A percentile compares a stretch with the other conserved stretches of the same genome.
Evolutionary conservation across 2,113 vertebrate species (phyloP).

Genomic region (Microcebus lehilahytsara): DNA sequence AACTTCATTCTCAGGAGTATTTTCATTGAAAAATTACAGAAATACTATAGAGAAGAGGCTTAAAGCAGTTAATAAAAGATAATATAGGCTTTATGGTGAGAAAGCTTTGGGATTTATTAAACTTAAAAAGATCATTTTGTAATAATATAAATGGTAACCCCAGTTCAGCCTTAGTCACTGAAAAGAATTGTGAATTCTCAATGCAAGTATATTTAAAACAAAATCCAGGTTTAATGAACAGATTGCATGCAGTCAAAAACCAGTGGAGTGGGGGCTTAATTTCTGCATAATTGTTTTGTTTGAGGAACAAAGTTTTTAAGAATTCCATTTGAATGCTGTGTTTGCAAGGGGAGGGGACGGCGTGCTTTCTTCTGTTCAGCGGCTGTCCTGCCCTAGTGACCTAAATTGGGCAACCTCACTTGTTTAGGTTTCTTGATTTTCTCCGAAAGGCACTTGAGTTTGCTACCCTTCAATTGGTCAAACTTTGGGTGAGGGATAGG

Average conservation of each 20-base stretch:
- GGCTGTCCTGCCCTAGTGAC: fast-evolving
- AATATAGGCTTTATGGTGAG: background rate
- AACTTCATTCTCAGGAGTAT: conserved; percentile 10
- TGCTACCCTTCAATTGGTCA: background rate
- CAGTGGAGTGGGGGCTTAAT: background rate
- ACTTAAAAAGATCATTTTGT: conserved; percentile 23
- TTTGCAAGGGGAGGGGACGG: background rate
- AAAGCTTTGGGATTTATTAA: conserved; percentile 36
- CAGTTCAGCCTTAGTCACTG: background rate
- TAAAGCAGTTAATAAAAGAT: conserved; percentile 18
- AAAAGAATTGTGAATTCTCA: conserved; percentile 31
- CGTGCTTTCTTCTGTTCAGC: background rate
- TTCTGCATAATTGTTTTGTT: background rate
- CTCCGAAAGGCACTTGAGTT: background rate
- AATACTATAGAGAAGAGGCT: background rate
- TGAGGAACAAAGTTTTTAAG: background rate
- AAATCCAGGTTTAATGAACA: background rate
- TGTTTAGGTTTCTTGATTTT: background rate
- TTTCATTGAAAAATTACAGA: conserved; percentile 40
- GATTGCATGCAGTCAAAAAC: background rate
- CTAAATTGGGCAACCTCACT: background rate
- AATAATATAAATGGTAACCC: conserved; percentile 37
- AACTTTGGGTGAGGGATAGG: background rate
- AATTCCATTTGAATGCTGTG: background rate
- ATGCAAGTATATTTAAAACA: background rate